Conservation (phyloP, 2,888 invertebrate genomes). For the Cheilosia scutellata region DNA sequence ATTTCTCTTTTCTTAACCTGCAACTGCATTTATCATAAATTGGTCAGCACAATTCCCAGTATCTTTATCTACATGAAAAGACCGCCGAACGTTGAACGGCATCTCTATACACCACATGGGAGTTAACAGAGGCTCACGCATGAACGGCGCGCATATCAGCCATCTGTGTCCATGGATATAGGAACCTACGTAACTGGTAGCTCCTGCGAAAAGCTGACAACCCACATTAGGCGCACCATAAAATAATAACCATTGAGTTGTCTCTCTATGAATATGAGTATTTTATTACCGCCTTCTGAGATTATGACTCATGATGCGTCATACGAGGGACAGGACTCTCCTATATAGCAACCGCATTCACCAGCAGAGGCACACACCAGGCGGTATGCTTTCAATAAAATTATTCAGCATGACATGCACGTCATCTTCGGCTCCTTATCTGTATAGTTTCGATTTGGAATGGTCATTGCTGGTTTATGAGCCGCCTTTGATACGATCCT, state of each 20-base stretch:
- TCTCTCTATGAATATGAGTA: slow-evolving; percentile 61
- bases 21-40: slow-evolving; percentile 47
- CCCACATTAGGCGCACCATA: slow-evolving; percentile 69
- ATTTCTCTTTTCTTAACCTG: slow-evolving; percentile 39
- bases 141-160: slow-evolving; percentile 16
- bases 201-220: slow-evolving; percentile 61
- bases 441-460: slow-evolving; percentile 47
- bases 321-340: slow-evolving; percentile 38
- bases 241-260: slow-evolving; percentile 73
- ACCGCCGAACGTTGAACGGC: slow-evolving; percentile 25
- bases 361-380: slow-evolving; percentile 15
- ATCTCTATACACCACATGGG: slow-evolving; percentile 1
- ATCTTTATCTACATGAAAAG: slow-evolving; percentile 35
- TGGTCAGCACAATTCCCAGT: slow-evolving; percentile 4
- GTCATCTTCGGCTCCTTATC: slow-evolving; percentile 68
- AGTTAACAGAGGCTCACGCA: slow-evolving; percentile 17
- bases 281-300: slow-evolving; percentile 68
- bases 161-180: slow-evolving; percentile 25
- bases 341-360: slow-evolving; percentile 4
- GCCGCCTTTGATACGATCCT: slow-evolving; percentile 64
- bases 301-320: slow-evolving; percentile 65
- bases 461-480: slow-evolving; percentile 57
- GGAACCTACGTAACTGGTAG: slow-evolving; percentile 28
- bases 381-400: slow-evolving; percentile 63
- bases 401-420: slow-evolving; percentile 61